Conservation (phyloP, 2,113 vertebrate species). For the Salvelinus sp. region DNA sequence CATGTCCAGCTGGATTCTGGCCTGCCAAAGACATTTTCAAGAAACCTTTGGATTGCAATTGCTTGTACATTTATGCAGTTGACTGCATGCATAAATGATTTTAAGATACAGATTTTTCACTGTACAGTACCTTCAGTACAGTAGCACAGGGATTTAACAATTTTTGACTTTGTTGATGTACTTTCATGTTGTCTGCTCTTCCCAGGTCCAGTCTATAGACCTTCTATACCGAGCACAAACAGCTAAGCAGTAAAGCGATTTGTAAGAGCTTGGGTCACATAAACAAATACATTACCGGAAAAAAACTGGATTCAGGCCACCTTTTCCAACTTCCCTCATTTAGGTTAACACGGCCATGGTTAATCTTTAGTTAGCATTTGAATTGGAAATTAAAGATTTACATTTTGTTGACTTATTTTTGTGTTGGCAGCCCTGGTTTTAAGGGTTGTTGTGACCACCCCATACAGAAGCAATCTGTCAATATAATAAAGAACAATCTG, state of each 20-base stretch:
- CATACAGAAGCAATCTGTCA: too few species aligned
- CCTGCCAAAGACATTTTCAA: conserved; percentile 83
- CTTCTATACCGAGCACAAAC: background rate
- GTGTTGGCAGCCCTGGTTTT: background rate
- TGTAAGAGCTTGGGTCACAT: background rate
- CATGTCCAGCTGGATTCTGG: conserved; percentile 96
- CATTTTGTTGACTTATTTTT: background rate
- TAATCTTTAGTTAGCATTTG: background rate
- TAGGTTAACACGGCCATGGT: background rate
- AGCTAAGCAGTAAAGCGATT: background rate
- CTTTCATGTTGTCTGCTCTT: conserved; percentile 3
- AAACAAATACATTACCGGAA: background rate
- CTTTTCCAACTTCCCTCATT: background rate
- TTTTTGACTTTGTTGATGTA: conserved; percentile 25
- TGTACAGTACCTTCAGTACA: conserved; percentile 22
- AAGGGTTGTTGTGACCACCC: too few species aligned
- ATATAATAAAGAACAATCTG: too few species aligned
- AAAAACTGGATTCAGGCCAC: background rate
- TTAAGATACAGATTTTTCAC: conserved; percentile 12
- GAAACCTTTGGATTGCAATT: conserved; percentile 74
- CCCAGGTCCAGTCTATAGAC: background rate
- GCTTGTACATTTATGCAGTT: conserved; percentile 84
- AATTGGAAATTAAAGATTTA: background rate
- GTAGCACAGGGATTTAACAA: conserved; percentile 42
- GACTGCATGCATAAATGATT: conserved; percentile 84